Evolutionary conservation across 2,113 vertebrate genomes (phyloP).

Genomic region (Carassius auratus): DNA sequence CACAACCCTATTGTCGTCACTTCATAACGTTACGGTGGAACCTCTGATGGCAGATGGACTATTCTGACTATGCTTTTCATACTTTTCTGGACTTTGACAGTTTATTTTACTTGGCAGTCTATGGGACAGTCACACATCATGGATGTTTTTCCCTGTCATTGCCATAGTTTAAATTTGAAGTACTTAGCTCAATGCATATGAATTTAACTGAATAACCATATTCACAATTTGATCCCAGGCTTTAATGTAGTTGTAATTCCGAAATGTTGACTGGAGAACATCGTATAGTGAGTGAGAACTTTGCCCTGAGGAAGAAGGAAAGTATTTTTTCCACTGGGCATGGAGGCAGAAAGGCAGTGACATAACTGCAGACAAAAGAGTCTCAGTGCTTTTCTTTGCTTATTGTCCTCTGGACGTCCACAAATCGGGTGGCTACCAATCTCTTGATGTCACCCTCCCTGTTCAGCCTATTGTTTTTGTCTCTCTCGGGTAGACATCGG

Average conservation of each 20-base stretch:
- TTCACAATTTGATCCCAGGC: neutral
- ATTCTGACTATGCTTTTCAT: no score
- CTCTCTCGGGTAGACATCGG: constrained; percentile 8
- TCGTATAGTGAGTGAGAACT: neutral
- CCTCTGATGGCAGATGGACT: no score
- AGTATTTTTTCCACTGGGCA: neutral
- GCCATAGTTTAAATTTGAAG: neutral
- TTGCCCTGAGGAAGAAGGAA: constrained; percentile 7
- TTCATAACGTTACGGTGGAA: no score
- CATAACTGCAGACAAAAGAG: constrained; percentile 66
- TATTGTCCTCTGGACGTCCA: constrained; percentile 54
- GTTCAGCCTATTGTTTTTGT: constrained; percentile 18
- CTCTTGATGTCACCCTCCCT: constrained; percentile 37
- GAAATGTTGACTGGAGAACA: neutral
- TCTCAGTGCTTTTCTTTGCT: constrained; percentile 56
- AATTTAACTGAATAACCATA: neutral
- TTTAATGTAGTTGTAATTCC: neutral
- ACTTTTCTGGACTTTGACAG: no score
- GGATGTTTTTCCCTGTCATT: neutral
- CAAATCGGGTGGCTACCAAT: constrained; percentile 21
- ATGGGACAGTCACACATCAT: no score
- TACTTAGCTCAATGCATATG: neutral
- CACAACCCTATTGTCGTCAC: no score
- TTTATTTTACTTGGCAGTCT: no score
- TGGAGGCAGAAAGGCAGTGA: constrained; percentile 53